Conservation (phyloP, 2,888 invertebrate species). For the Hipparchia semele region DNA sequence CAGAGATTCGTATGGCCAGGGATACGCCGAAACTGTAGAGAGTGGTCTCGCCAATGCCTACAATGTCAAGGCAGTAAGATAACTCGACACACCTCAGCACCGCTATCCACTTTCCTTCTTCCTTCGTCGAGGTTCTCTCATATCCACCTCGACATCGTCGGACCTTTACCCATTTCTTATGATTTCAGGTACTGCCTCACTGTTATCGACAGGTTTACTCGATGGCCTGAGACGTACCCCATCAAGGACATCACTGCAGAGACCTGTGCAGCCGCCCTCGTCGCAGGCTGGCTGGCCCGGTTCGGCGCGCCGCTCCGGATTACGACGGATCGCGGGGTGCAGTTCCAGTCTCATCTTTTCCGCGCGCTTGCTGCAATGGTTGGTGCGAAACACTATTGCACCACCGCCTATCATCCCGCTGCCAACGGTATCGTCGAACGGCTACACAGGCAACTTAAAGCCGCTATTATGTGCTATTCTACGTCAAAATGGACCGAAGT, state of each 20-base stretch:
- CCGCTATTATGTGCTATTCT: too few species aligned
- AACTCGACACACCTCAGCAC: not conserved
- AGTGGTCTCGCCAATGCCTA: not conserved
- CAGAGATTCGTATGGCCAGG: conserved; percentile 57
- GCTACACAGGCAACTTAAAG: too few species aligned
- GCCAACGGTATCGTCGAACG: too few species aligned
- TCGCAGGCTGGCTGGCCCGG: too few species aligned
- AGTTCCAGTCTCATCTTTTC: too few species aligned
- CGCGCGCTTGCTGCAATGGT: too few species aligned
- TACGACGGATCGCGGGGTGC: too few species aligned
- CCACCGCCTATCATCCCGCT: too few species aligned
- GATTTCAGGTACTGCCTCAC: conserved; percentile 15
- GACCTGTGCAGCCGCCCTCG: too few species aligned
- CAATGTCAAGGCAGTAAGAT: conserved; percentile 14
- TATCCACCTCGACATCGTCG: conserved; percentile 16
- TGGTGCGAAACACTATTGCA: too few species aligned
- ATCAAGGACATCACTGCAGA: not conserved
- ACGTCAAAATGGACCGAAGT: conserved; percentile 34
- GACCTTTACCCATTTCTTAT: not conserved
- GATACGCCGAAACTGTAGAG: conserved; percentile 13
- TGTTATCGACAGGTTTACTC: not conserved
- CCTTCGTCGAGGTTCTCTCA: not conserved
- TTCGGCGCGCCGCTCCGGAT: too few species aligned
- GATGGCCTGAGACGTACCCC: conserved; percentile 26
- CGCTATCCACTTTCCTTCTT: not conserved